Evolutionary conservation across 2,888 invertebrate species (phyloP).

Genomic region (Nematopogon swammerdamellus): DNA sequence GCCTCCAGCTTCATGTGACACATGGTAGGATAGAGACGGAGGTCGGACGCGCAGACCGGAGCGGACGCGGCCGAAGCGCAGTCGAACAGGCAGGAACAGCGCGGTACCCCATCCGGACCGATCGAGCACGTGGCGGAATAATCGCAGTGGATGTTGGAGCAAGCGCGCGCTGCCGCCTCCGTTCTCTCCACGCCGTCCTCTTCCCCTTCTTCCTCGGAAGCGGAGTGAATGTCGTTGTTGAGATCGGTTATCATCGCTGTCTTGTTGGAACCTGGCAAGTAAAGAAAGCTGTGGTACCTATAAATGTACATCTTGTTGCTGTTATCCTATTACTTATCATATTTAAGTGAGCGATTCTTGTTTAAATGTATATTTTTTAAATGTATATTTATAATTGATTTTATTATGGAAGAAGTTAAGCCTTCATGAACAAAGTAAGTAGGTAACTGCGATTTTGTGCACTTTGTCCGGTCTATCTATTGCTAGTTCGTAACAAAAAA

Average conservation of each 20-base stretch:
- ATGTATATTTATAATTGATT: too few species aligned
- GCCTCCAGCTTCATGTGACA: constrained; percentile 86
- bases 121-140: constrained; percentile 83
- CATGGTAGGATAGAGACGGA: constrained; percentile 72
- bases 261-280: constrained; percentile 29
- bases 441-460: too few species aligned
- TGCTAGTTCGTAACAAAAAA: too few species aligned
- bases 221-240: constrained; percentile 32
- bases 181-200: constrained; percentile 26
- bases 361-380: too few species aligned
- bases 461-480: too few species aligned
- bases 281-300: too few species aligned
- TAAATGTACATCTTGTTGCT: too few species aligned
- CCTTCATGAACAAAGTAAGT: too few species aligned
- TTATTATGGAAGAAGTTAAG: too few species aligned
- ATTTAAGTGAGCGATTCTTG: too few species aligned
- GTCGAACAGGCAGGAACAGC: constrained; percentile 77
- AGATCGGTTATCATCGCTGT: constrained; percentile 26
- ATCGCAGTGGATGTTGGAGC: constrained; percentile 78
- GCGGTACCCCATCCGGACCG: constrained; percentile 60
- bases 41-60: constrained; percentile 82
- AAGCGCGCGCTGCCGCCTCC: constrained; percentile 60
- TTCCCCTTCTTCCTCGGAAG: constrained; percentile 28
- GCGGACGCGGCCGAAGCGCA: constrained; percentile 61
- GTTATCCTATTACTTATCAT: too few species aligned